phyloP scores from a whole-genome alignment of 2,113 vertebrate genomes.

The Ameiurus melas region DNA sequence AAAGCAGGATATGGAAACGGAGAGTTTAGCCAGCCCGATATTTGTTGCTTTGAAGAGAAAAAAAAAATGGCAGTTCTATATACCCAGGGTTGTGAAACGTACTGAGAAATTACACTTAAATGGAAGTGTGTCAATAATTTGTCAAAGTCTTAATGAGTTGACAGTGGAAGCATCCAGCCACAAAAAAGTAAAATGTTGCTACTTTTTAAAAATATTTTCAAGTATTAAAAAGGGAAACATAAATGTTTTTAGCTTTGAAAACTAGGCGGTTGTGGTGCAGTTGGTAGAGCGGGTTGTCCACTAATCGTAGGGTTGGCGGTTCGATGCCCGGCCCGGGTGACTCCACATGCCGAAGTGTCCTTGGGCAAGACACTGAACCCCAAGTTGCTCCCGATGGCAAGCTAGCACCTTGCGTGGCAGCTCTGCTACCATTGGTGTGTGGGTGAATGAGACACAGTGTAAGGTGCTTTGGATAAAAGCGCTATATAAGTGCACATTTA shows the following conservation, averaged over 20 bases:
- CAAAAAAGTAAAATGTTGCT: background rate
- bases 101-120: background rate
- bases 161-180: background rate
- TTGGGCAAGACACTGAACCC: too few species aligned
- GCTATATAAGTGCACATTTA: too few species aligned
- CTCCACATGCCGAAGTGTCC: too few species aligned
- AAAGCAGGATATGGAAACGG: conserved; percentile 24
- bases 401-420: too few species aligned
- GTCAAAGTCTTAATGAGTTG: background rate
- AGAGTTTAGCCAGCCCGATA: background rate
- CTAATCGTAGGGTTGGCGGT: too few species aligned
- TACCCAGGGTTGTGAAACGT: background rate
- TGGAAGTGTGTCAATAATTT: background rate
- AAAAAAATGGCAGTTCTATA: conserved; percentile 11
- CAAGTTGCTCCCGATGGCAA: too few species aligned
- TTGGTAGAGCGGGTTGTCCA: too few species aligned
- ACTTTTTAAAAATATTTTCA: background rate
- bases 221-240: background rate
- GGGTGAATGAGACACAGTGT: too few species aligned
- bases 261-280: too few species aligned
- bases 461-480: too few species aligned
- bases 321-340: too few species aligned
- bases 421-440: too few species aligned
- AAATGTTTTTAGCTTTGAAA: background rate
- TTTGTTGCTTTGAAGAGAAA: background rate